Evolutionary conservation across 2,888 invertebrate genomes (phyloP), one percentile per base, ranked within the genome.

Genomic region (Phalera bucephala): DNA sequence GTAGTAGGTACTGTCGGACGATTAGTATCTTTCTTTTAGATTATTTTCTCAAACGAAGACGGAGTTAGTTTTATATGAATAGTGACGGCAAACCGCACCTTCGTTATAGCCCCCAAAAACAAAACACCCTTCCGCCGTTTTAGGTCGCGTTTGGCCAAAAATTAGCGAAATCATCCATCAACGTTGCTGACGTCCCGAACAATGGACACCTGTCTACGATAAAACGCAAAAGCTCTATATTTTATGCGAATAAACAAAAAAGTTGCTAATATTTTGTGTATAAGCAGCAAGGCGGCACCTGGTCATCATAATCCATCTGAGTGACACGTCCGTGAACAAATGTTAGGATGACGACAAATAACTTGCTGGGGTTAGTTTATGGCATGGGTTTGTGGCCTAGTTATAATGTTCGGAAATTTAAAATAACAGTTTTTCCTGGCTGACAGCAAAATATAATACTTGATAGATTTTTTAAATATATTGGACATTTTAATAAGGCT

Each of bases 111-210:
- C 67, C 66, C 57, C 57, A 40, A 49, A 65, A 62, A 66, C 65
- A 60, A 67, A 64, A 58, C 61, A 58, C 63, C 58, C 60, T 59
- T 51, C 58, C 65, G 72, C 69, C 72, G 65, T 61, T 73, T 71
- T 57, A 63, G 64, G 62, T 59, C 64, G 57, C 50, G 57, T 64
- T 65, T 58, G 61, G 57, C 59, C 59, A 67, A 68, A 72, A 71
- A 51, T 64, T 65, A 46, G 47, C 59, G 40, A 57, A 64, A 62
- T 61, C 73, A 78, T 80, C 67, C 64, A 71, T 80, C 80, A 80
- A 68, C 58, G 41, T 36, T 35, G 60, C 52, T 52, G 76, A 70
- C 80, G 63, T 57, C 52, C 53, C 52, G 60, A 48, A 79, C 74
- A 79, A 76, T 73, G 65, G 64, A 56, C 63, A 64, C 55, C 61